Conservation (phyloP, 1,140 invertebrate species). For the Tetragonula clypearis region DNA sequence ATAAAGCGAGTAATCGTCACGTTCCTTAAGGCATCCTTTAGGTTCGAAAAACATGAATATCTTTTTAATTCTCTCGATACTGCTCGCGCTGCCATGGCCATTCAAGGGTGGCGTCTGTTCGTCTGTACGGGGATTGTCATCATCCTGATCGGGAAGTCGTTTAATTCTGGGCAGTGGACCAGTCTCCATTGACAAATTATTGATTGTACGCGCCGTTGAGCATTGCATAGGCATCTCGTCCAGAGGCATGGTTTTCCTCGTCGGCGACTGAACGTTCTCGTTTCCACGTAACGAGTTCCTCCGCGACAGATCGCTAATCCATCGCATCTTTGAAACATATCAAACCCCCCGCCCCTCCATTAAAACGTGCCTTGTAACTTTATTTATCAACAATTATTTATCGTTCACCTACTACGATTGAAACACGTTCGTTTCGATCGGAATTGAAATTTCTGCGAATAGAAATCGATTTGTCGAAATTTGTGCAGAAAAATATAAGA, state of each 20-base stretch:
- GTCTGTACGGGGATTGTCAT: conserved; percentile 62
- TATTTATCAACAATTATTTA: too few species aligned
- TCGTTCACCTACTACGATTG: too few species aligned
- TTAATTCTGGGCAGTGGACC: conserved; percentile 78
- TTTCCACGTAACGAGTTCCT: conserved; percentile 79
- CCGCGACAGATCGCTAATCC: conserved; percentile 79
- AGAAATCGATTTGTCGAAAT: too few species aligned
- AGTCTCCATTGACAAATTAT: conserved; percentile 79
- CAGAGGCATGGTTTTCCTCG: conserved; percentile 71
- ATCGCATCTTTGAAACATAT: conserved; percentile 77
- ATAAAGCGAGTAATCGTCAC: conserved; percentile 94
- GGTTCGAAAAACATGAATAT: conserved; percentile 88
- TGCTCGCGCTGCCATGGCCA: conserved; percentile 74
- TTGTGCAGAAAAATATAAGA: too few species aligned
- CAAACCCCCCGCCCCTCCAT: accelerated
- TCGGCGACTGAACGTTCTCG: conserved; percentile 72
- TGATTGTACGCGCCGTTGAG: conserved; percentile 78
- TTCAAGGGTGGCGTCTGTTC: conserved; percentile 76
- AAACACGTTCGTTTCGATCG: too few species aligned
- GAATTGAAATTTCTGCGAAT: too few species aligned
- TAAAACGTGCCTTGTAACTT: background rate
- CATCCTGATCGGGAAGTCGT: conserved; percentile 75
- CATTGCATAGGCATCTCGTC: conserved; percentile 74
- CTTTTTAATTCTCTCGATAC: conserved; percentile 82
- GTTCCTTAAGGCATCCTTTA: conserved; percentile 91